Evolutionary conservation across 1,140 invertebrate species (phyloP).

Genomic region (Magallana angulata): DNA sequence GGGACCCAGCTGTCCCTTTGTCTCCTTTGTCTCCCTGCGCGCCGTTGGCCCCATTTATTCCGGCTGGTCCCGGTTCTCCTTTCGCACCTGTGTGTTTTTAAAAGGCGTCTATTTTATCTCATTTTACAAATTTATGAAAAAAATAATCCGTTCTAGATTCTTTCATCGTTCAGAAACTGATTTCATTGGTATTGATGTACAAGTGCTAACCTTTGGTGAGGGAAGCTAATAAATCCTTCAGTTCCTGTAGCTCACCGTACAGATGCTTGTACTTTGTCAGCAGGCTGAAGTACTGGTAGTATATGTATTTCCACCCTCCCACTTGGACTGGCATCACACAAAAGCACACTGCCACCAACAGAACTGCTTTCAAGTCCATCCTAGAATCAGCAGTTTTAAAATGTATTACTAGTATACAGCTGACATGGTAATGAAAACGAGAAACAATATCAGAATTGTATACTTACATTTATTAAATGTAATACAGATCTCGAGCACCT

Average conservation of each 20-base stretch:
- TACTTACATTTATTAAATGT: too few species aligned
- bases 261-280: not conserved
- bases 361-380: slow-evolving; percentile 6
- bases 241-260: not conserved
- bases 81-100: slow-evolving; percentile 32
- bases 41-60: slow-evolving; percentile 58
- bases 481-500: not conserved
- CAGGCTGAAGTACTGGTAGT: not conserved
- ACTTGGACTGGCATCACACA: not conserved
- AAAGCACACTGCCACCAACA: not conserved
- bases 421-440: too few species aligned
- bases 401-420: not conserved
- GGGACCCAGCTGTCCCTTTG: not conserved
- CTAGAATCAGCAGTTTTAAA: not conserved
- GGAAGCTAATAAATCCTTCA: not conserved
- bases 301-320: not conserved
- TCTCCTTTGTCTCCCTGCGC: slow-evolving; percentile 47
- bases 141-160: too few species aligned
- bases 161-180: too few species aligned
- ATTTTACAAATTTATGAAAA: too few species aligned
- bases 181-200: not conserved
- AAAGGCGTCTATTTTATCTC: too few species aligned
- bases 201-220: not conserved
- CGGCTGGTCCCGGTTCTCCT: slow-evolving; percentile 55
- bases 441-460: too few species aligned